Conservation (phyloP, 1,140 invertebrate species). For the Drosophila paulistorum region DNA sequence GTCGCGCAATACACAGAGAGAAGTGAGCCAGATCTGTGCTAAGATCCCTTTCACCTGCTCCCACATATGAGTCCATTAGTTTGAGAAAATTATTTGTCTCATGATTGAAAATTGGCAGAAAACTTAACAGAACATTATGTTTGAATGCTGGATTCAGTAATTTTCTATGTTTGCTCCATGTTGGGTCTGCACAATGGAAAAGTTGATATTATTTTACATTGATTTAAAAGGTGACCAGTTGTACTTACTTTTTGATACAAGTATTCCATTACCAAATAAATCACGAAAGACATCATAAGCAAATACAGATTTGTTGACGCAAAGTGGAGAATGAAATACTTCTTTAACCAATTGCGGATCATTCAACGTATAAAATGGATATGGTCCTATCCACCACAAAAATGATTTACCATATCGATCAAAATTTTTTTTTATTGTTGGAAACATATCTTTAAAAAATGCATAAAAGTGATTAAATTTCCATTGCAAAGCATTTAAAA, state of each 20-base stretch:
- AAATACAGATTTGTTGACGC: constrained; percentile 36
- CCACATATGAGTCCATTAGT: constrained; percentile 31
- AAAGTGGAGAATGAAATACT: constrained; percentile 51
- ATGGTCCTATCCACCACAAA: constrained; percentile 50
- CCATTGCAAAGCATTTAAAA: neutral
- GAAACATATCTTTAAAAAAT: neutral
- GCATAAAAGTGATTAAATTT: neutral
- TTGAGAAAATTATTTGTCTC: constrained; percentile 41
- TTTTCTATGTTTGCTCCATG: constrained; percentile 56
- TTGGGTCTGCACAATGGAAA: constrained; percentile 22
- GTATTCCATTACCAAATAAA: constrained; percentile 36
- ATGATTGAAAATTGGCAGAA: constrained; percentile 59
- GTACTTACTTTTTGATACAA: constrained; percentile 47
- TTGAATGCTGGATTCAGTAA: constrained; percentile 55
- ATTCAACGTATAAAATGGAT: constrained; percentile 31
- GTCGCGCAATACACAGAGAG: constrained; percentile 35
- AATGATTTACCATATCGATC: constrained; percentile 29
- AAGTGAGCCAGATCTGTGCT: constrained; percentile 36
- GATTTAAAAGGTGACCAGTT: too few relatives aligned
- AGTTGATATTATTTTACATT: neutral
- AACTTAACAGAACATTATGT: constrained; percentile 53
- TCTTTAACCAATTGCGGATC: constrained; percentile 55
- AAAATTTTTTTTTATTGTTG: neutral
- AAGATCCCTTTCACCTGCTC: constrained; percentile 33
- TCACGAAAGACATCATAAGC: neutral